Base-by-base conservation (phyloP, 2,113 vertebrate genomes). In the Gambusia holbrooki region DNA sequence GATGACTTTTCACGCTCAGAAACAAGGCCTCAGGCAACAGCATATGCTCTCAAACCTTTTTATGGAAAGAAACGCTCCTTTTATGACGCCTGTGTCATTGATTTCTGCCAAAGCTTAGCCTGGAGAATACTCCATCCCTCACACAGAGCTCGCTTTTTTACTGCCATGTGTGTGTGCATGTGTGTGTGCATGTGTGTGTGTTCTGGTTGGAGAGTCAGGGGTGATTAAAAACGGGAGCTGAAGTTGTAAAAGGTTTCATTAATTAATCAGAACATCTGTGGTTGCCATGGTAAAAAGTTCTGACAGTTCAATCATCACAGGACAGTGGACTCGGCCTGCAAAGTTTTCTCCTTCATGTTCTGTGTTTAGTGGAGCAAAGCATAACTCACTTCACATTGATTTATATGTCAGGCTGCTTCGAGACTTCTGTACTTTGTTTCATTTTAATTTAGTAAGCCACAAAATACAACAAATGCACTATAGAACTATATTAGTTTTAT, bases 261-360 rank as follows among this genome's bases (percentile, higher is more conserved):
- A 90, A 91, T 92, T 84, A 89, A 88, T 87, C 74, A 92, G 75
- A 77, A 76, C 17, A 76, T 88, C 86, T 85, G 88, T n/a, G 79
- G 86, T 82, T 87, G 48, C 77, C 66, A 82, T 68, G 62, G 79
- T 1, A 32, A 90, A 67, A 10, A 14, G 69, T 86, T 77, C 80
- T 86, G 87, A 90, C 87, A 80, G 19, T 82, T 82, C 70, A 54
- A 69, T 87, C 76, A 62, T 42, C 32, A 30, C 67, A 28, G 63
- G 66, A 69, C 76, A 19, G 4, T 67, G 35, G 62, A 62, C 76
- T 65, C 35, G 0, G 60, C 25, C 66, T 73, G 63, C 25, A 54
- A 70, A 67, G 66, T 51, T 51, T 73, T 15, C n/a, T 19, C 61
- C 51, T 32, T 22, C n/a, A 5, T 65, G 25, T 51, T 71, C 7